Evolutionary conservation across 1,140 invertebrate species (phyloP).

Genomic region (Pseudomyrmex gracilis): DNA sequence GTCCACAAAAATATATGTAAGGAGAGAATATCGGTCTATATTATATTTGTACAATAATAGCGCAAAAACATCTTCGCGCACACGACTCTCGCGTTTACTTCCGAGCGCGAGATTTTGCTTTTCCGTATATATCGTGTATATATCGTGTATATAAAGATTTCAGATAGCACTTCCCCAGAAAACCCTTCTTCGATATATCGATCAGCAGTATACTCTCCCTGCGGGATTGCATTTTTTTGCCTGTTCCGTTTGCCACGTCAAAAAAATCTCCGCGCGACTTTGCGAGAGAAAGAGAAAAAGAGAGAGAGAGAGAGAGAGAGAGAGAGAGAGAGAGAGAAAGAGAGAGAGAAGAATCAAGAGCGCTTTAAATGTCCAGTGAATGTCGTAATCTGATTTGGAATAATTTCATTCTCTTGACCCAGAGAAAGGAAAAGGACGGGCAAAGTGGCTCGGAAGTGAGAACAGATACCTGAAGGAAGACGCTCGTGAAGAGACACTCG

Average conservation of each 20-base stretch:
- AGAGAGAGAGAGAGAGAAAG: neutral
- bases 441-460: conserved; percentile 35
- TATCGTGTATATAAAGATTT: conserved; percentile 38
- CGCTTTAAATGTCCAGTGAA: conserved; percentile 68
- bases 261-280: conserved; percentile 52
- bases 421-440: neutral
- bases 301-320: too few species aligned
- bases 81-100: conserved; percentile 15
- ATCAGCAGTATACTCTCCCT: conserved; percentile 19
- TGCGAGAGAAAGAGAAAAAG: too few species aligned
- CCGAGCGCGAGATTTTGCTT: neutral
- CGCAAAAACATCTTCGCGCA: neutral
- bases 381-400: conserved; percentile 74
- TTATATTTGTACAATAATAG: conserved; percentile 20
- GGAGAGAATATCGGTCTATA: neutral
- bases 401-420: conserved; percentile 73
- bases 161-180: conserved; percentile 25
- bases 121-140: neutral
- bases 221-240: conserved; percentile 30
- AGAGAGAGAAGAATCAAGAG: conserved; percentile 54
- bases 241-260: conserved; percentile 7
- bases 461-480: conserved; percentile 39
- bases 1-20: neutral
- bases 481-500: conserved; percentile 43
- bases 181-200: conserved; percentile 39